phyloP scores from a whole-genome alignment of 2,888 invertebrate species.

The Sericinus montela region DNA sequence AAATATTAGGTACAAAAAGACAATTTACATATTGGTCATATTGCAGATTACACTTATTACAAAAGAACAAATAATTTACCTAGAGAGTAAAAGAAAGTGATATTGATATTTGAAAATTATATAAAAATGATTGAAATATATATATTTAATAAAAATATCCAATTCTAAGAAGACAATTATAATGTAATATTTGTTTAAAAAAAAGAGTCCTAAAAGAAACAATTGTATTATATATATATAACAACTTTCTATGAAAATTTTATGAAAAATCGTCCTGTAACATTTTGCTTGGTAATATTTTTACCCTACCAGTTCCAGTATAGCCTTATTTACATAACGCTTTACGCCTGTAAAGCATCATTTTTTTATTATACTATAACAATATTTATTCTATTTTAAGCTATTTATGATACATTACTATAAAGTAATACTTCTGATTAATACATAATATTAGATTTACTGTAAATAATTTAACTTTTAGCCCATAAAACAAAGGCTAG shows the following conservation, averaged over 20 bases:
- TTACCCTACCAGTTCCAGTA: background rate
- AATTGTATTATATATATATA: too few relatives aligned
- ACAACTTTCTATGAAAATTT: too few relatives aligned
- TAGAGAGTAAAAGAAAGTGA: too few relatives aligned
- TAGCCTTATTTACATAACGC: conserved; percentile 15
- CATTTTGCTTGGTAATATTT: background rate
- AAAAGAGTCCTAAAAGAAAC: too few relatives aligned
- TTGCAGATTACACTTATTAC: background rate
- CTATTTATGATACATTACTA: conserved; percentile 29
- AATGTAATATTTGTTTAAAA: too few relatives aligned
- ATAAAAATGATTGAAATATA: too few relatives aligned
- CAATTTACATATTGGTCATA: background rate
- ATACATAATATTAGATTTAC: conserved; percentile 44
- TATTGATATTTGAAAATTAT: too few relatives aligned
- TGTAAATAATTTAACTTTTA: conserved; percentile 8
- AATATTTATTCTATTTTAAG: conserved; percentile 14
- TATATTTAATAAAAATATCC: too few relatives aligned
- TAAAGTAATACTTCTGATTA: conserved; percentile 69
- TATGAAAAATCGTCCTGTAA: too few relatives aligned
- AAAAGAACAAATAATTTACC: background rate
- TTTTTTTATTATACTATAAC: conserved; percentile 8
- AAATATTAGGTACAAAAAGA: background rate
- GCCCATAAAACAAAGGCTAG: conserved; percentile 13
- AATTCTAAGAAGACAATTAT: too few relatives aligned
- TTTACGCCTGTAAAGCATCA: conserved; percentile 14